Evolutionary conservation across 2,888 invertebrate species (phyloP).

Genomic region (Dolichopus griseipennis): DNA sequence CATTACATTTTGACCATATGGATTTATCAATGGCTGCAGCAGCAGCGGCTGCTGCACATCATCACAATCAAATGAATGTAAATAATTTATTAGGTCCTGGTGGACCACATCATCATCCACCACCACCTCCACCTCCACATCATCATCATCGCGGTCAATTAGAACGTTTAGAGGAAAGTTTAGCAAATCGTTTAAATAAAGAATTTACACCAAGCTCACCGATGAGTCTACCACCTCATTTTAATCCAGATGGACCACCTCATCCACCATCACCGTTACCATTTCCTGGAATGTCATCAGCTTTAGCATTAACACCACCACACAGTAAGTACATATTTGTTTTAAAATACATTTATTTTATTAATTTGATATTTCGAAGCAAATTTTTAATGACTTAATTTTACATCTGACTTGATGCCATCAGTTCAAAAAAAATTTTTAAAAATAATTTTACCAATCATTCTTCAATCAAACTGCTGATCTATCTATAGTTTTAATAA

Average conservation of each 20-base stretch:
- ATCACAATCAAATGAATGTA: constrained; percentile 36
- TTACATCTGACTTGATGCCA: no score
- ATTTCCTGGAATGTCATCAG: constrained; percentile 66
- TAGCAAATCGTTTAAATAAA: constrained; percentile 38
- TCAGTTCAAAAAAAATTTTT: no score
- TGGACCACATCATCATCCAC: constrained; percentile 31
- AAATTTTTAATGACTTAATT: no score
- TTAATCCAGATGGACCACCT: constrained; percentile 44
- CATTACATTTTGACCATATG: constrained; percentile 43
- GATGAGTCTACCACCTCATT: constrained; percentile 42
- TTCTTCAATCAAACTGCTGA: no score
- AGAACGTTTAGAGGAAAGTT: constrained; percentile 40
- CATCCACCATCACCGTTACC: constrained; percentile 54
- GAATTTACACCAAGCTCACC: constrained; percentile 42
- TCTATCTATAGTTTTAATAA: neutral
- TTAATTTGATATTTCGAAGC: no score
- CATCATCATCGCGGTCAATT: constrained; percentile 13
- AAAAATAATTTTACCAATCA: no score
- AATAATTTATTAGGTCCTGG: constrained; percentile 36
- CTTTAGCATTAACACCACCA: constrained; percentile 70
- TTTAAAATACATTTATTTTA: no score
- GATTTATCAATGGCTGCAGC: constrained; percentile 42
- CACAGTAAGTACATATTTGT: constrained; percentile 55
- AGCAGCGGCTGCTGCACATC: constrained; percentile 40
- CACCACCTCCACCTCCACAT: constrained; percentile 22